These are phyloP conservation scores for Argentina silus DNA, from an alignment of 2,797 vertebrate species.

Conservation along the genomic window DNA sequence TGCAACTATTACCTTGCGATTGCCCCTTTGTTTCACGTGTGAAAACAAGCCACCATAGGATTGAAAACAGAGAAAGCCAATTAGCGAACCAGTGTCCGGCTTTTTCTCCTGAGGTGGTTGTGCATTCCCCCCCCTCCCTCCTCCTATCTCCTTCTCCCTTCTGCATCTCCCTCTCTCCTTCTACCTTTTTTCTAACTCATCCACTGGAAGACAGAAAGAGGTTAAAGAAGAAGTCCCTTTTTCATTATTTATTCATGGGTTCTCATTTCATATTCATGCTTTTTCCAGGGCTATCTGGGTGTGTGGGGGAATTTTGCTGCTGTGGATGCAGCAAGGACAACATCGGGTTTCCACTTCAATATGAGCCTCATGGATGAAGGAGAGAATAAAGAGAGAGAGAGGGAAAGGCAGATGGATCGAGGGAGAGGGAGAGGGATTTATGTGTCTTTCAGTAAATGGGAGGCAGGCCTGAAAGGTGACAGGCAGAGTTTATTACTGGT, in stretches of 20 bases:
- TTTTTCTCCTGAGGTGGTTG: constrained; percentile 59
- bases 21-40: constrained; percentile 67
- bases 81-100: constrained; percentile 70
- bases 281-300: constrained; percentile 79
- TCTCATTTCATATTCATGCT: constrained; percentile 84
- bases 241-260: constrained; percentile 82
- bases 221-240: constrained; percentile 72
- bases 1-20: constrained; percentile 66
- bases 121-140: constrained; percentile 24
- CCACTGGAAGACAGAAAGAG: constrained; percentile 66
- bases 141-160: constrained; percentile 42
- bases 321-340: constrained; percentile 70
- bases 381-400: constrained; percentile 48
- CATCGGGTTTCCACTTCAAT: constrained; percentile 80
- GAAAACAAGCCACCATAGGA: constrained; percentile 61
- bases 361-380: constrained; percentile 73
- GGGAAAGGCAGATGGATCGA: too few relatives aligned
- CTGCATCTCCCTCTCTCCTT: constrained; percentile 42
- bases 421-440: constrained; percentile 59
- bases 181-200: constrained; percentile 51
- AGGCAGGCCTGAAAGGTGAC: constrained; percentile 83
- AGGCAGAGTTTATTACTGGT: constrained; percentile 86
- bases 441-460: constrained; percentile 82
- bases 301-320: constrained; percentile 74
- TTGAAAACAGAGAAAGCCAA: constrained; percentile 66